Evolutionary conservation across 2,113 vertebrate species (phyloP), one percentile per base, ranked within the genome.

Genomic region (Rattus rattus): DNA sequence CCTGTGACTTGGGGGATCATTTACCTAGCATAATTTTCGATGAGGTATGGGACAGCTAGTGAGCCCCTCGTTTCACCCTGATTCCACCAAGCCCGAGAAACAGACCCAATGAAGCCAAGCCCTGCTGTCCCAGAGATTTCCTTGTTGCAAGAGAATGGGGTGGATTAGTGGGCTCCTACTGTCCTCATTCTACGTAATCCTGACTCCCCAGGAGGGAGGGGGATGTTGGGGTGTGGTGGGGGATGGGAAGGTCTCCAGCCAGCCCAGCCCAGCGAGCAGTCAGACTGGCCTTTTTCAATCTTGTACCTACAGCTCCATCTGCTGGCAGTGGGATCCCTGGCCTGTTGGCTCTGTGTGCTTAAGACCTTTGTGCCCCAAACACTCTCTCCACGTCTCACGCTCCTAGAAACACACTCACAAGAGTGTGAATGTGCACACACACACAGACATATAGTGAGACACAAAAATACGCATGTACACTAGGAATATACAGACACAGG

Each of bases 291-390:
- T 63, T 79, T 77, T 81, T 90, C 85, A 97, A 97, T 95, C 26
- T 86, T 90, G 91, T 96, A 77, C 97, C 90, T 85, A 67, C 65
- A 97, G 94, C 93, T 83, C 98, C 98, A 98, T 79, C 98, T 98
- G 92, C 96, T 98, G 98, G 97, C 49, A 28, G 94, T 89, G 94
- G 85, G 83, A 43, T 30, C 69, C 5, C 33, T 36, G 88, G 79
- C 65, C 43, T n/a, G 43, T 12, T 54, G 26, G 36, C 20, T 43
- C 1, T 4, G 2, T 6, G 72, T 33, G 43, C 54, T 49, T 52
- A 90, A 92, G 61, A 59, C 49, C 10, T 80, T 56, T 59, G 20
- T 84, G 43, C 3, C 90, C 54, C 72, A 61, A 61, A 26, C 65
- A 88, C 1, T 19, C 65, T 39, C 2, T 83, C 7, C 5, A 36